A percentile compares a stretch with the other conserved stretches of the same genome.
These are phyloP conservation scores for Platysternon megacephalum DNA, from an alignment of 2,113 vertebrate genomes.

Conservation along the genomic window DNA sequence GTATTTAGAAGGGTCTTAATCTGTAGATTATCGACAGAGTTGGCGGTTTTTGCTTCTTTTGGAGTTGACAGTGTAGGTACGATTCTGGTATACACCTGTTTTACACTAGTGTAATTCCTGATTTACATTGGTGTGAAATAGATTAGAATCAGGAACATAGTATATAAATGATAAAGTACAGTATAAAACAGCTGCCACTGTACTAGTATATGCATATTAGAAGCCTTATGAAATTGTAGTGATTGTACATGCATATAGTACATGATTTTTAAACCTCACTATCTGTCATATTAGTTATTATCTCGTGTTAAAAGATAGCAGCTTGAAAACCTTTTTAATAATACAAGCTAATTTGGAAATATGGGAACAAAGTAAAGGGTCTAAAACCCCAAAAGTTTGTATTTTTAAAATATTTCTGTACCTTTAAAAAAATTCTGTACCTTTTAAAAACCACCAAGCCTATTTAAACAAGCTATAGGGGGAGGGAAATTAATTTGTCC, in stretches of 20 bases:
- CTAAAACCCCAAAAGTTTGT: neutral
- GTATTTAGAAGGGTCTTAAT: neutral
- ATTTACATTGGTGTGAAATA: neutral
- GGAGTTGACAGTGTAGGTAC: fast-evolving
- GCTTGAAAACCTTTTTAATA: neutral
- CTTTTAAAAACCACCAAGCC: neutral
- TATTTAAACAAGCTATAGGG: neutral
- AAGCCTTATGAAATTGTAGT: neutral
- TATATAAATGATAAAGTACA: neutral
- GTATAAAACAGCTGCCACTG: neutral
- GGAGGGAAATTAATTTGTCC: neutral
- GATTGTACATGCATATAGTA: neutral
- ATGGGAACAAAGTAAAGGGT: neutral
- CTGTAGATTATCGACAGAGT: neutral
- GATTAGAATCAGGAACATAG: neutral
- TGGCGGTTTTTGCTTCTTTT: neutral
- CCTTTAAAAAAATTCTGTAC: neutral
- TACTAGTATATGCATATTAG: neutral
- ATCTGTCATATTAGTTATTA: fast-evolving
- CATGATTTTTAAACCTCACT: neutral
- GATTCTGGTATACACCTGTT: neutral
- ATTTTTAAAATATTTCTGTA: neutral
- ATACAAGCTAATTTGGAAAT: neutral
- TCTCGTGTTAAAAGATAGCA: neutral
- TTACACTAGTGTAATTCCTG: neutral